A percentile compares a stretch with the other conserved stretches of the same genome.
Evolutionary conservation across 2,113 vertebrate genomes (phyloP).

Genomic region (Thalassoma bifasciatum): DNA sequence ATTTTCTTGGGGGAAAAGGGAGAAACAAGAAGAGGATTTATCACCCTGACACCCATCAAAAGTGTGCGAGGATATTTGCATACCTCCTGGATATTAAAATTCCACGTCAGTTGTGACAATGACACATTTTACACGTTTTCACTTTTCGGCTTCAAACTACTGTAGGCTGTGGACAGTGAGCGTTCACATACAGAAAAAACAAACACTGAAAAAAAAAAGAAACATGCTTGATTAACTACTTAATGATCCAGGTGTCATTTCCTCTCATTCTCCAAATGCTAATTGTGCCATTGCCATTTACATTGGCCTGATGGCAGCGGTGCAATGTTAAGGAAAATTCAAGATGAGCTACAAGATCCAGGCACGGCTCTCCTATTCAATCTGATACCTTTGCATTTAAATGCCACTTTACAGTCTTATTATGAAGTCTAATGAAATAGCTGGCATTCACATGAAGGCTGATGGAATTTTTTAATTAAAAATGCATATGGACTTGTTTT

Average conservation of each 20-base stretch:
- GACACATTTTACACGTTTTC: constrained; percentile 24
- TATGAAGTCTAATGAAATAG: constrained; percentile 60
- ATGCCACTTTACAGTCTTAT: constrained; percentile 59
- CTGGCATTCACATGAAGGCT: constrained; percentile 63
- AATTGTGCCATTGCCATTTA: constrained; percentile 57
- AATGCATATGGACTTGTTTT: constrained; percentile 44
- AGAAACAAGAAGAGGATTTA: constrained; percentile 17
- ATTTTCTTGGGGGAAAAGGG: constrained; percentile 13
- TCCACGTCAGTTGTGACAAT: constrained; percentile 45
- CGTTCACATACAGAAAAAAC: constrained; percentile 23
- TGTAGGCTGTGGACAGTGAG: constrained; percentile 5
- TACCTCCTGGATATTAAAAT: constrained; percentile 47
- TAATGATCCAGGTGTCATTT: constrained; percentile 47
- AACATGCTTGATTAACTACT: constrained; percentile 39
- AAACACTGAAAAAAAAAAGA: constrained; percentile 33
- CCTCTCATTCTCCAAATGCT: constrained; percentile 53
- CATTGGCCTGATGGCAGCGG: constrained; percentile 29
- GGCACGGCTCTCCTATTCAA: constrained; percentile 21
- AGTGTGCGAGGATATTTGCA: constrained; percentile 53
- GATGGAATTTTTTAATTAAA: constrained; percentile 71
- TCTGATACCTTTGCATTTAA: constrained; percentile 57
- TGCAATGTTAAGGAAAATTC: constrained; percentile 48
- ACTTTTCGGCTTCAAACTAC: constrained; percentile 18
- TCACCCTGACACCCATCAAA: constrained; percentile 51
- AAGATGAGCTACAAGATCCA: constrained; percentile 26